Evolutionary conservation across 2,888 invertebrate species (phyloP).

Genomic region (Drosophila ustulata): DNA sequence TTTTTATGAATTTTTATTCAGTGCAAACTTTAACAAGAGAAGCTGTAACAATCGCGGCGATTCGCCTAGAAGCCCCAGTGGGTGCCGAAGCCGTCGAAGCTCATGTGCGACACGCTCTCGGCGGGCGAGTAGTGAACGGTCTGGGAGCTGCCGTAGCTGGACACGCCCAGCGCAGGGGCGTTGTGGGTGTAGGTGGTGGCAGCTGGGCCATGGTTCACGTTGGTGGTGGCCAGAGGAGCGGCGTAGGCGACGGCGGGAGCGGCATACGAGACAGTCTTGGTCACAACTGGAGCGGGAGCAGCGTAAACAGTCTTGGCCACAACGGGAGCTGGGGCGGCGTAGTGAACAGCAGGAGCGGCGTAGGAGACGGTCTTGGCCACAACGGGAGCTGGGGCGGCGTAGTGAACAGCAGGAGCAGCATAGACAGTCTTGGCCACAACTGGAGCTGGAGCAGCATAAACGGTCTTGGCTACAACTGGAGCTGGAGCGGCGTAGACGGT

Average conservation of each 20-base stretch:
- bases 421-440: slow-evolving; percentile 69
- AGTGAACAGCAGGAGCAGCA: slow-evolving; percentile 65
- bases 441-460: slow-evolving; percentile 73
- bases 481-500: slow-evolving; percentile 68
- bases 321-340: slow-evolving; percentile 66
- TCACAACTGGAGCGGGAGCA: slow-evolving; percentile 76
- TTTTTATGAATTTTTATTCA: neutral
- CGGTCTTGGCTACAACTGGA: slow-evolving; percentile 74
- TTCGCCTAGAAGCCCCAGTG: slow-evolving; percentile 88
- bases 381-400: slow-evolving; percentile 65
- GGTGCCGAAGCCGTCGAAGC: slow-evolving; percentile 88
- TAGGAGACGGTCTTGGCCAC: slow-evolving; percentile 78
- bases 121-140: slow-evolving; percentile 86
- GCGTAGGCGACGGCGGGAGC: slow-evolving; percentile 67
- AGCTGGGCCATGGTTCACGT: slow-evolving; percentile 72
- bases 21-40: slow-evolving; percentile 59
- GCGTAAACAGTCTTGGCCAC: slow-evolving; percentile 67
- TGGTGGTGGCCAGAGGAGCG: slow-evolving; percentile 69
- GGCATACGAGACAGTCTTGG: slow-evolving; percentile 62
- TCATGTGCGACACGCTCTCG: slow-evolving; percentile 88
- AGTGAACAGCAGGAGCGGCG: slow-evolving; percentile 26
- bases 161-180: slow-evolving; percentile 82
- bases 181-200: slow-evolving; percentile 82
- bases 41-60: slow-evolving; percentile 36
- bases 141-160: slow-evolving; percentile 82